phyloP scores from a whole-genome alignment of 2,113 vertebrate species.

The Prionailurus bengalensis region DNA sequence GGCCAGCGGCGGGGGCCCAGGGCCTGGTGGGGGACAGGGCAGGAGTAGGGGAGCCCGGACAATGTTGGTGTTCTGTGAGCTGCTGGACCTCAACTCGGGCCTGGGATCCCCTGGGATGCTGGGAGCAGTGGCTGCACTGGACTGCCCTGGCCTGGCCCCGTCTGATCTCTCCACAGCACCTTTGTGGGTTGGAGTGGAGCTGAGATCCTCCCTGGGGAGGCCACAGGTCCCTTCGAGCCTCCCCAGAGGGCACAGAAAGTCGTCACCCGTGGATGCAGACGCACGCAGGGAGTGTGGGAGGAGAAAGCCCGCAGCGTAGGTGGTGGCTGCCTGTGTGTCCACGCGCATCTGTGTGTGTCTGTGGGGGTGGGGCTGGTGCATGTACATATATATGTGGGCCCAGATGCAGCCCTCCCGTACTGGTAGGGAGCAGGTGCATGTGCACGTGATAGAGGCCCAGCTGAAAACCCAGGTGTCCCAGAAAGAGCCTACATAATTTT shows the following conservation, averaged over 20 bases:
- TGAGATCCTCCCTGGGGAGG: neutral
- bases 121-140: too few species aligned
- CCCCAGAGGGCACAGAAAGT: neutral
- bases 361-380: neutral
- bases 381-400: too few species aligned
- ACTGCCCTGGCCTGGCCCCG: neutral
- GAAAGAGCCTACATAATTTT: neutral
- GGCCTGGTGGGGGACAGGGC: neutral
- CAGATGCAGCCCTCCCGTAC: neutral
- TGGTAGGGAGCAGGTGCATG: neutral
- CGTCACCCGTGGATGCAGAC: rapidly evolving
- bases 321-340: neutral
- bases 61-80: neutral
- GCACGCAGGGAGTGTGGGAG: neutral
- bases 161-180: neutral
- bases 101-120: neutral
- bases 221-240: neutral
- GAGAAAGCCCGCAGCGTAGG: neutral
- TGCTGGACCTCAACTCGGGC: neutral
- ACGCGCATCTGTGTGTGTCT: too few species aligned
- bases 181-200: neutral
- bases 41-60: neutral
- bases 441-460: neutral
- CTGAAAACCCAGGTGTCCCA: neutral
- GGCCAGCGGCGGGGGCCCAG: neutral